A percentile compares a stretch with the other conserved stretches of the same genome.
phyloP scores from a whole-genome alignment of 2,113 vertebrate genomes.

The Balaenoptera acutorostrata region DNA sequence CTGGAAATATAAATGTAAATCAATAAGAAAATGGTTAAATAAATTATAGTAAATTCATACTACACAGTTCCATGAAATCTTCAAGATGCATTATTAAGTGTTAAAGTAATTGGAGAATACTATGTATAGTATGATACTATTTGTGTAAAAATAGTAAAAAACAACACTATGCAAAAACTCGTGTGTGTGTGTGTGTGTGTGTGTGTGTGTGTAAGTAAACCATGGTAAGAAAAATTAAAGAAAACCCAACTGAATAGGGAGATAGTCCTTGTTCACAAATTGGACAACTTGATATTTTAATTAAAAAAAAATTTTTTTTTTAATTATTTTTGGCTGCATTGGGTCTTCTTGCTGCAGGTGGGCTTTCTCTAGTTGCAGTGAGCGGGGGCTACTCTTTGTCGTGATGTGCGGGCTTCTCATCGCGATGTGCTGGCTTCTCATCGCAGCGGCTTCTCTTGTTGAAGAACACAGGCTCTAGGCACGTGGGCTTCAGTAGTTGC shows the following conservation, averaged over 20 bases:
- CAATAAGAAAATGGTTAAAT: not conserved
- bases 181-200: not conserved
- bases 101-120: not conserved
- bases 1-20: not conserved
- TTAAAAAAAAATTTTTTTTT: too few species aligned
- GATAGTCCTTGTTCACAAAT: not conserved
- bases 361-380: too few species aligned
- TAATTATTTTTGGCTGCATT: too few species aligned
- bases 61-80: not conserved
- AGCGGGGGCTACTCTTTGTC: too few species aligned
- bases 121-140: not conserved
- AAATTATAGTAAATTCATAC: not conserved
- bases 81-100: not conserved
- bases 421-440: rapidly evolving
- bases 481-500: too few species aligned
- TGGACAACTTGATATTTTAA: not conserved
- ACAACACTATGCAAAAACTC: not conserved
- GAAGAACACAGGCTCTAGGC: too few species aligned
- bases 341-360: too few species aligned
- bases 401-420: rapidly evolving
- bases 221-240: not conserved
- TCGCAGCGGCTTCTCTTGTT: too few species aligned
- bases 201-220: not conserved
- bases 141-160: not conserved
- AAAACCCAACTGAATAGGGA: not conserved